phyloP scores from a whole-genome alignment of 2,113 vertebrate species.

The Halcyon senegalensis region DNA sequence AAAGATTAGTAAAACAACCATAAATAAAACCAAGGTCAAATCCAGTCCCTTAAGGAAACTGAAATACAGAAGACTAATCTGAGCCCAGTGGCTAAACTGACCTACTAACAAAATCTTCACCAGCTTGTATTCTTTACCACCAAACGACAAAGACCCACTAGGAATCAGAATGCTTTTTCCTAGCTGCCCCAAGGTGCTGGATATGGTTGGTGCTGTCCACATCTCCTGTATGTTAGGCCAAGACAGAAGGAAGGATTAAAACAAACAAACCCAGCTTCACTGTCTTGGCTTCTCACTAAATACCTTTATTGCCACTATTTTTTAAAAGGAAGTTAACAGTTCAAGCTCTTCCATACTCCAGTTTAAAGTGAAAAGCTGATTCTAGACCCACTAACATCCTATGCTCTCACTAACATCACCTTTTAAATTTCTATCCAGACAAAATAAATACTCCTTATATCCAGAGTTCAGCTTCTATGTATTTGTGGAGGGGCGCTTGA shows the following conservation, averaged over 20 bases:
- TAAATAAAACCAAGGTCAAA: neutral
- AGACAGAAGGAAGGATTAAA: neutral
- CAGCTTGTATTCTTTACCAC: neutral
- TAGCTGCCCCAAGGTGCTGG: neutral
- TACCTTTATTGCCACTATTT: fast-evolving
- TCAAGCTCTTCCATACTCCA: neutral
- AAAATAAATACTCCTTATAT: neutral
- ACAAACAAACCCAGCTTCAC: neutral
- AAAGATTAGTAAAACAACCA: neutral
- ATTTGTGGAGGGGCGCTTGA: too few species aligned
- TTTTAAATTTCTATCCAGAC: neutral
- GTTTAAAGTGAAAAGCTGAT: neutral
- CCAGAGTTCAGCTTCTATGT: neutral
- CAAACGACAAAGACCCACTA: neutral
- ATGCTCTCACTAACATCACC: fast-evolving
- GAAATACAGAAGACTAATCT: neutral
- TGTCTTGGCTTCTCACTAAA: neutral
- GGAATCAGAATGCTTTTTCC: neutral
- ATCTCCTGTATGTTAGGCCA: neutral
- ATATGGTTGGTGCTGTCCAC: neutral
- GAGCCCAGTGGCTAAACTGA: neutral
- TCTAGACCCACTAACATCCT: neutral
- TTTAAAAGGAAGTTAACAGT: neutral
- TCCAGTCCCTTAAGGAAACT: neutral
- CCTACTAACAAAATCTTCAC: neutral